Conservation (phyloP, 2,113 vertebrate species). For the Opisthocomus hoazin region DNA sequence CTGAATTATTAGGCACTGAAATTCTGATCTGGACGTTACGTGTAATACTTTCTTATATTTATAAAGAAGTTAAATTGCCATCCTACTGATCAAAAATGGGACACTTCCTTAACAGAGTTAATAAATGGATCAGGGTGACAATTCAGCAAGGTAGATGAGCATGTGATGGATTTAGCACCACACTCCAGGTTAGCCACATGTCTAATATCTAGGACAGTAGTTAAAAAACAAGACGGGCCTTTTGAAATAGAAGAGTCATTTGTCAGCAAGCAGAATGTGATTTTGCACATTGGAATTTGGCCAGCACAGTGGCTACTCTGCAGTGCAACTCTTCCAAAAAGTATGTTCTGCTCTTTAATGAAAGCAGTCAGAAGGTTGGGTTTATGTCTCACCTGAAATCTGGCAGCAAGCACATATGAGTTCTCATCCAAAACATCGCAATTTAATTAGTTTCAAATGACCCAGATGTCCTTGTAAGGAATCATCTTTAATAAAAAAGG, state of each 20-base stretch:
- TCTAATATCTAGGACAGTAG: not conserved
- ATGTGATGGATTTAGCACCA: constrained; percentile 4
- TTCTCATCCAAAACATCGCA: not conserved
- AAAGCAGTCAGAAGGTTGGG: not conserved
- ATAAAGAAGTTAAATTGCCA: not conserved
- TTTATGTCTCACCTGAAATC: not conserved
- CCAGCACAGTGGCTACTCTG: not conserved
- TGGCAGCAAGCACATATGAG: not conserved
- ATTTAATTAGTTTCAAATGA: not conserved
- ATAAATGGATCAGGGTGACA: not conserved
- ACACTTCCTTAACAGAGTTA: not conserved
- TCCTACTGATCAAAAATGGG: not conserved
- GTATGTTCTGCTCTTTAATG: not conserved
- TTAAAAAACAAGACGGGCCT: not conserved
- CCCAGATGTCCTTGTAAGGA: not conserved
- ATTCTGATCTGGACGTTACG: not conserved
- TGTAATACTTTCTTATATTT: not conserved
- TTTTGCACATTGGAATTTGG: not conserved
- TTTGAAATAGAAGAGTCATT: not conserved
- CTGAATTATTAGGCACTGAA: not conserved
- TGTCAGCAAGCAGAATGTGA: not conserved
- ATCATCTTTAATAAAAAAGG: not conserved
- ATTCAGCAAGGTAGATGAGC: constrained; percentile 10
- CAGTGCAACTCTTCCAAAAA: not conserved
- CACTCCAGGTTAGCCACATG: not conserved